Base-by-base conservation (phyloP, 2,797 vertebrate genomes). In the Mormyrops attenuatus region DNA sequence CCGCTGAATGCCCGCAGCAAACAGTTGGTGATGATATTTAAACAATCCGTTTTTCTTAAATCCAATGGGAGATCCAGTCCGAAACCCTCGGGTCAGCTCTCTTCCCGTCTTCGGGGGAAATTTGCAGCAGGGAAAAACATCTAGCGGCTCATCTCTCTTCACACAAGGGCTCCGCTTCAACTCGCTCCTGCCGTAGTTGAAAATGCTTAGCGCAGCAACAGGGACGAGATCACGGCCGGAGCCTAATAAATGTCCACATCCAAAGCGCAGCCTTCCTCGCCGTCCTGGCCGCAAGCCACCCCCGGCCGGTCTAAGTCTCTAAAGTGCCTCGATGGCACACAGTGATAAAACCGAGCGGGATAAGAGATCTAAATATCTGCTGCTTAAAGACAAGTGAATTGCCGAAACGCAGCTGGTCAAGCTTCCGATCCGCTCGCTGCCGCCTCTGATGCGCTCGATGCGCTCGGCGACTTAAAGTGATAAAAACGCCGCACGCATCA, bases 1-100 rank as follows among this genome's bases (percentile, higher is more conserved):
- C 87, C 91, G 66, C 53, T 26, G 49, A 91, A 87, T 89, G 93
- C 91, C 92, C 92, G 93, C 94, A 94, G 94, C 91, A 91, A 91
- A 91, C 89, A 93, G 92, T 93, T 93, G 89, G 88, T 26, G 55
- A 87, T 49, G 85, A 69, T 88, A 30, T 85, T 84, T 55, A 90
- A 88, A 92, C 90, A 66, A 92, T 91, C 88, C 63, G 5, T 20
- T 89, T 90, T 90, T 94, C 92, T 95, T 93, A 91, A 90, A 88
- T 85, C 86, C 7, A 50, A 20, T 53, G 47, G 55, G 69, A 34
- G 26, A 41, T 85, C 41, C 44, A 22, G 63, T 52, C 47, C 82
- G 6, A 50, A n/a, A 17, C 50, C 57, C 8, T 26, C 53, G 34
- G 22, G 26, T 52, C 73, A 6, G 17, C 73, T 34, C 34, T 55